Evolutionary conservation across 2,113 vertebrate species (phyloP).

Genomic region (Proteles cristata): DNA sequence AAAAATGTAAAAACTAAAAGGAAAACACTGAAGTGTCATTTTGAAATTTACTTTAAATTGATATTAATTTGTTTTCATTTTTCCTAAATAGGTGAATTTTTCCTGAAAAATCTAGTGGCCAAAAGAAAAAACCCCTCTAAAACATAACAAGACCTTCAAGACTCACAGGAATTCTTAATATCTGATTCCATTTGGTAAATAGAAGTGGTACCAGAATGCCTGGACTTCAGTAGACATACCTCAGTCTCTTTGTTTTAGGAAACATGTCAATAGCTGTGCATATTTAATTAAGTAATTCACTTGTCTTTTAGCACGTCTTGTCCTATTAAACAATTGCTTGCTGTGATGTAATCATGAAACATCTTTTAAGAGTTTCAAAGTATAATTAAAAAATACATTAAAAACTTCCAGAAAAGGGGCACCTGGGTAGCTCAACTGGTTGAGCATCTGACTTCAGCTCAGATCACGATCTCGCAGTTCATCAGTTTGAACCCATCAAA

Average conservation of each 20-base stretch:
- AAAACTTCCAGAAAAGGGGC: no score
- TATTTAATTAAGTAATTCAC: slow-evolving; percentile 18
- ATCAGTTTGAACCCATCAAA: no score
- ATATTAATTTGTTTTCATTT: slow-evolving; percentile 58
- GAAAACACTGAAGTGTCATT: neutral
- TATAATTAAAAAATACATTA: slow-evolving; percentile 26
- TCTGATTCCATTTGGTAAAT: neutral
- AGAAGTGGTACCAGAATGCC: neutral
- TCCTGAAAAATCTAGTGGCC: slow-evolving; percentile 96
- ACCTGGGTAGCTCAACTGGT: no score
- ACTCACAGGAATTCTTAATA: neutral
- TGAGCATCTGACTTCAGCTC: no score
- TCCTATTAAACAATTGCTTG: slow-evolving; percentile 11
- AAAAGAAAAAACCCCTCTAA: slow-evolving; percentile 89
- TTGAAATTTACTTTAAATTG: slow-evolving; percentile 25
- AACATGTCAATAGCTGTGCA: neutral
- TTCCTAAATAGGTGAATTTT: slow-evolving; percentile 93
- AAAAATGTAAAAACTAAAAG: neutral
- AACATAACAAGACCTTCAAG: slow-evolving; percentile 35
- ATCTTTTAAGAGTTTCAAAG: slow-evolving; percentile 41
- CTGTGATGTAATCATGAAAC: slow-evolving; percentile 32
- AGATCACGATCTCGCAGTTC: no score
- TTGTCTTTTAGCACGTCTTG: neutral
- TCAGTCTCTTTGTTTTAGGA: neutral
- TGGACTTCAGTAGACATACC: neutral